Evolutionary conservation across 2,888 invertebrate species (phyloP), one percentile per base, ranked within the genome.

Genomic region (Nemotelus pantherinus): DNA sequence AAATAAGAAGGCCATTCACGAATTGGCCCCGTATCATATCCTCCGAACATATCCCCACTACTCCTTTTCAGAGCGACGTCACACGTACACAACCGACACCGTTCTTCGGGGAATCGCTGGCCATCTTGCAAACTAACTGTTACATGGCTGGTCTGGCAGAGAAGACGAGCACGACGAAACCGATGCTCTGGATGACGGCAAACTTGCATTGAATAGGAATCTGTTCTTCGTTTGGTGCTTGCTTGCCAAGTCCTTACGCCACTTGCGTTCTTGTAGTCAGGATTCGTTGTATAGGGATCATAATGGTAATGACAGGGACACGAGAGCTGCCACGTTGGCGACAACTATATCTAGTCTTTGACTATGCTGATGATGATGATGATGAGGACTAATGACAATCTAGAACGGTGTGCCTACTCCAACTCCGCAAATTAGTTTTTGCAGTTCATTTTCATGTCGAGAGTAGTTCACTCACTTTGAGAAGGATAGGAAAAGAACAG

Each of bases 91-190:
- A 25, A 43, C 7, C 39, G 60, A 60, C 60, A 60, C 60, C 39
- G 39, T 60, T 60, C 60, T 60, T 60, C 60, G 25, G 60, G 60
- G 60, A 60, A 41, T 39, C 43, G 60, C 60, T 60, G 39, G 60
- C 25, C 25, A 25, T 25, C 25, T 25, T 25, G 25, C 25, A 25
- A 25, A 41, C 60, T 60, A 39, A 39, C 60, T 60, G 60, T 60
- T 60, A 60, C 60, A 60, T 25, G 41, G 60, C 41, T 41, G 7
- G 60, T 7, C 25, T 25, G 60, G 60, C 41, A 25, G 25, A 25
- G 25, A 25, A 25, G 25, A 25, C 25, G 25, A 25, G 25, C 25
- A 25, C 25, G 25, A 25, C 25, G 25, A 25, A 25, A 25, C 25
- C 25, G 25, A 25, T 25, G 25, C 25, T 25, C 25, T 60, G 60